Percentiles rank a stretch among this genome's conserved stretches.
Evolutionary conservation across 2,888 invertebrate genomes (phyloP).

Genomic region (Allygus modestus): DNA sequence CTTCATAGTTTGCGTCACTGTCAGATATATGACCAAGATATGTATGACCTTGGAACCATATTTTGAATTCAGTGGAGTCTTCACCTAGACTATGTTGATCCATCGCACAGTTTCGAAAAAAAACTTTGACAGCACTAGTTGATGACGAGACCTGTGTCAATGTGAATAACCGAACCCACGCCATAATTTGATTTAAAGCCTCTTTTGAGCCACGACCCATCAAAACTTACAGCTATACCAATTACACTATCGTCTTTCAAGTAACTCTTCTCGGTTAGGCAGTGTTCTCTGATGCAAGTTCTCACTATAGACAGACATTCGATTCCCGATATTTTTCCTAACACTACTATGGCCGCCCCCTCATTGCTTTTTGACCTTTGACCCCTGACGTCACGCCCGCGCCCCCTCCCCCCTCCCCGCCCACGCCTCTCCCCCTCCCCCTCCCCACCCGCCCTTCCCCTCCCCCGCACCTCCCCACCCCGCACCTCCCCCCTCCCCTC

Average conservation of each 20-base stretch:
- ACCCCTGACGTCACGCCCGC: no score
- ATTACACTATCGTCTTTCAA: constrained; percentile 43
- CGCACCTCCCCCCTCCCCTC: no score
- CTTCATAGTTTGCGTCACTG: constrained; percentile 66
- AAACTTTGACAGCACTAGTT: constrained; percentile 67
- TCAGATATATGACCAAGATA: no score
- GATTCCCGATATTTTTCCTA: constrained; percentile 40
- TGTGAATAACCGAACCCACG: constrained; percentile 66
- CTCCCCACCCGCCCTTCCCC: no score
- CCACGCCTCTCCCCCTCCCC: no score
- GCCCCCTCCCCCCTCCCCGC: no score
- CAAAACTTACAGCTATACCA: constrained; percentile 65
- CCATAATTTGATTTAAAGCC: constrained; percentile 67
- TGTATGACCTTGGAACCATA: constrained; percentile 67
- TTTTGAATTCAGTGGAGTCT: constrained; percentile 66
- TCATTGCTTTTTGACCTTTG: no score
- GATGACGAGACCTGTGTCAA: constrained; percentile 64
- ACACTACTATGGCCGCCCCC: no score
- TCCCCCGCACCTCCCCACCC: no score
- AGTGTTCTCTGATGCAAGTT: constrained; percentile 9
- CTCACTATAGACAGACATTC: constrained; percentile 18
- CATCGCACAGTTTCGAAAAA: constrained; percentile 66
- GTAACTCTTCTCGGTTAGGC: constrained; percentile 15
- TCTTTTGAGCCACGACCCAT: constrained; percentile 67
- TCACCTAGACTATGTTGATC: constrained; percentile 57